Percentiles rank a stretch among this genome's conserved stretches.
phyloP scores from a whole-genome alignment of 2,113 vertebrate species.

The Coptodon rendalli region DNA sequence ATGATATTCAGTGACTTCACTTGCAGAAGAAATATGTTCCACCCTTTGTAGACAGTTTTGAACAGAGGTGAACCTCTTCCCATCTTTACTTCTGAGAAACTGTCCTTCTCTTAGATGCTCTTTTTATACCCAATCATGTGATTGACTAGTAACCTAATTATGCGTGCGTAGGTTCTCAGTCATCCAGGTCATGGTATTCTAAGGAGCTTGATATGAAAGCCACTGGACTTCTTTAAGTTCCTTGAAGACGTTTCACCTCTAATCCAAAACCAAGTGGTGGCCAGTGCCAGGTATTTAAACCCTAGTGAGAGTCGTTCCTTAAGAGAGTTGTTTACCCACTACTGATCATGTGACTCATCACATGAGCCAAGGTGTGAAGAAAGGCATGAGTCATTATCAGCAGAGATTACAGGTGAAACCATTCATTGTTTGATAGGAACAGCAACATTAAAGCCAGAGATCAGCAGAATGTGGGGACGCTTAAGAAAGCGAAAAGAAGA shows the following conservation, averaged over 20 bases:
- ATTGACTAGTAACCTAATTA: neutral
- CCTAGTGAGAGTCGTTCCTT: too few species aligned
- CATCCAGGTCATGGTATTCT: too few species aligned
- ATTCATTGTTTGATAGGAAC: neutral
- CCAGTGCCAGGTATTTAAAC: too few species aligned
- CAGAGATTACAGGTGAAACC: too few species aligned
- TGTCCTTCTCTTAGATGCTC: neutral
- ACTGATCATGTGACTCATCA: too few species aligned
- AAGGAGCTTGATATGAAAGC: too few species aligned
- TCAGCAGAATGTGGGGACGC: neutral
- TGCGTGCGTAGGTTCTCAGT: neutral
- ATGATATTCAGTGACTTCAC: neutral
- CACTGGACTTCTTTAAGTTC: too few species aligned
- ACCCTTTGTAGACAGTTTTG: neutral
- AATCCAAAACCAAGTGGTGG: too few species aligned
- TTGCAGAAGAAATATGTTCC: neutral
- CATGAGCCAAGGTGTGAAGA: too few species aligned
- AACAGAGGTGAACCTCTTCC: neutral
- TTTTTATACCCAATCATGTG: neutral
- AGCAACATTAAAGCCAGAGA: neutral
- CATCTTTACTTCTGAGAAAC: neutral
- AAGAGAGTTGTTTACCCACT: too few species aligned
- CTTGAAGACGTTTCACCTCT: too few species aligned
- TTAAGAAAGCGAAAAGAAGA: neutral
- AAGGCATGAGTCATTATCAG: too few species aligned